Conservation (phyloP, 1,140 invertebrate species). For the Drosophila rhopaloa region DNA sequence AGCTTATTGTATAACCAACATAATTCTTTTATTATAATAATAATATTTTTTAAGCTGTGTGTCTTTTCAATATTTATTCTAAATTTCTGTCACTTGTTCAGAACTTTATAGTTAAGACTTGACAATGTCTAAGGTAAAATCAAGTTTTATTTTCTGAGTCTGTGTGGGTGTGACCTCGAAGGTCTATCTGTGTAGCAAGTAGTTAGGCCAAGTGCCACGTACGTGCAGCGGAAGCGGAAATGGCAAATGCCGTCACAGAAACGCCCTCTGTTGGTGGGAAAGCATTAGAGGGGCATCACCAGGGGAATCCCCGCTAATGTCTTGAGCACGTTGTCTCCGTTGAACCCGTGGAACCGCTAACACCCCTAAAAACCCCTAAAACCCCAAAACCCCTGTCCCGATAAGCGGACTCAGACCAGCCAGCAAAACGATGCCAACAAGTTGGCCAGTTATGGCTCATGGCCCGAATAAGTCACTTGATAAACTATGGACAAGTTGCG, state of each 20-base stretch:
- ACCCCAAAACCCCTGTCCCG: background rate
- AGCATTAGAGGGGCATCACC: background rate
- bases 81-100: background rate
- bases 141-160: background rate
- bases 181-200: conserved; percentile 54
- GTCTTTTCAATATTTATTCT: too few species aligned
- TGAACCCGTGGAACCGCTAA: background rate
- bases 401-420: conserved; percentile 5
- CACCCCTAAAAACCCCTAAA: background rate
- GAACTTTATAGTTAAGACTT: background rate
- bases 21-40: too few species aligned
- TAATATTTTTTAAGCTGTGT: too few species aligned
- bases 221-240: conserved; percentile 76
- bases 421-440: conserved; percentile 35
- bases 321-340: conserved; percentile 33
- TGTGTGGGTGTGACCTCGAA: conserved; percentile 22
- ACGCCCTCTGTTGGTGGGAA: conserved; percentile 16
- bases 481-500: conserved; percentile 21
- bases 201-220: conserved; percentile 65
- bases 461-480: conserved; percentile 32
- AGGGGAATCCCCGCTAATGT: conserved; percentile 29
- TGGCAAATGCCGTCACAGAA: conserved; percentile 48
- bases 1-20: too few species aligned
- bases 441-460: conserved; percentile 33
- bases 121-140: background rate